Evolutionary conservation across 2,113 vertebrate species (phyloP), one percentile per base, ranked within the genome.

Genomic region (Nothobranchius kuhntae): DNA sequence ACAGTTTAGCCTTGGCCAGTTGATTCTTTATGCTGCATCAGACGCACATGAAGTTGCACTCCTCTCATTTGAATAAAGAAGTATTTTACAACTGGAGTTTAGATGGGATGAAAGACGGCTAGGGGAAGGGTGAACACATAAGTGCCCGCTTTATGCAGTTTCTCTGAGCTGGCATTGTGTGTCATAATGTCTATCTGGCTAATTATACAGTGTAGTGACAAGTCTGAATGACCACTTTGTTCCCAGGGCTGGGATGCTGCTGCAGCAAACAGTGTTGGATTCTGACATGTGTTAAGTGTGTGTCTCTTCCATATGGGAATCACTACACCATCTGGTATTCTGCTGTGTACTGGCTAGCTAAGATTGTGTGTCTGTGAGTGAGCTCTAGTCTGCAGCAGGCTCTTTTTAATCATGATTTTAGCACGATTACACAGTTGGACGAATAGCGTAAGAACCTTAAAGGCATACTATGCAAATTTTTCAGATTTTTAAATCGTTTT

Each of bases 191-290:
- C 94, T 91, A 82, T 89, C 89, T 95, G 95, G 93, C 91, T 94
- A 95, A 95, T 95, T 95, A 94, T 93, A 90, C 92, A 91, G 87
- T 87, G 87, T 79, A 83, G 83, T 87, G 86, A 87, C 82, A 81
- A 78, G 75, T 85, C 93, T 98, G 95, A 98, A 98, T 96, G 95
- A 93, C 91, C 92, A 89, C 94, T 96, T 96, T 98, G 95, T 98
- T 90, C 94, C 91, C 91, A 89, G 88, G 91, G 88, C 92, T 85
- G 86, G 89, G 93, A 91, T 90, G 81, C 80, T 86, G 86, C 87
- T 77, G 85, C 67, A 85, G 86, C 88, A 88, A 91, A 91, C 88
- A 87, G 83, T 85, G 81, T 88, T 88, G 89, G 88, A 91, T 88
- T 91, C 88, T 86, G 84, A 90, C 89, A 89, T 90, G 86, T 87